Evolutionary conservation across 2,888 invertebrate genomes (phyloP), one percentile per base, ranked within the genome.

Genomic region (Cosmia trapezina): DNA sequence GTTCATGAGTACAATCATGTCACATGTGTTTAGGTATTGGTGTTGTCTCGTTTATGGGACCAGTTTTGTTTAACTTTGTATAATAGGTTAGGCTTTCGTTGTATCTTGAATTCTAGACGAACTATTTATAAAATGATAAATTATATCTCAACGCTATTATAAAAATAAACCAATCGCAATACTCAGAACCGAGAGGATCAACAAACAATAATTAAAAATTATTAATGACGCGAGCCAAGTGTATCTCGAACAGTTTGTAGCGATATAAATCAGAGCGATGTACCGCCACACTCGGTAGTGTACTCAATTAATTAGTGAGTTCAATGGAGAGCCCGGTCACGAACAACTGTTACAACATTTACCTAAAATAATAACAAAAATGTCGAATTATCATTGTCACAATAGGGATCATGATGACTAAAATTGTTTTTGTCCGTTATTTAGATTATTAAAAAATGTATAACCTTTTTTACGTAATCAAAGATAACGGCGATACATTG

Each of bases 241-340:
- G 84, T 86, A 88, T 92, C 91, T 85, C 88, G 87, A 88, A 89
- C 89, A 88, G 90, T 93, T 92, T 90, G 84, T 86, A 86, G 86
- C 85, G 87, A 87, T 85, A 93, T 94, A 92, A 94, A 94, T 94
- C 94, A 93, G 90, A 84, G 76, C 82, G 83, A 89, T 90, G 87
- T 87, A 83, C 91, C 88, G 91, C 89, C 92, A 89, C 87, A 88
- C 88, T 84, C 89, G 82, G 91, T 91, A 90, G 89, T 92, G 91
- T 90, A 91, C 91, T 91, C 91, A 90, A 94, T 94, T 93, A 94
- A 94, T 95, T 94, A 94, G 89, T 83, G 62, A 91, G 92, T 91
- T 94, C 94, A 94, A 93, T 92, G 88, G 88, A 87, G 87, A 68
- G 66, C 69, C 84, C 87, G 87, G 87, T 89, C 88, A 88, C 88